phyloP scores from a whole-genome alignment of 2,888 invertebrate species.

The Pasiphila rectangulata region DNA sequence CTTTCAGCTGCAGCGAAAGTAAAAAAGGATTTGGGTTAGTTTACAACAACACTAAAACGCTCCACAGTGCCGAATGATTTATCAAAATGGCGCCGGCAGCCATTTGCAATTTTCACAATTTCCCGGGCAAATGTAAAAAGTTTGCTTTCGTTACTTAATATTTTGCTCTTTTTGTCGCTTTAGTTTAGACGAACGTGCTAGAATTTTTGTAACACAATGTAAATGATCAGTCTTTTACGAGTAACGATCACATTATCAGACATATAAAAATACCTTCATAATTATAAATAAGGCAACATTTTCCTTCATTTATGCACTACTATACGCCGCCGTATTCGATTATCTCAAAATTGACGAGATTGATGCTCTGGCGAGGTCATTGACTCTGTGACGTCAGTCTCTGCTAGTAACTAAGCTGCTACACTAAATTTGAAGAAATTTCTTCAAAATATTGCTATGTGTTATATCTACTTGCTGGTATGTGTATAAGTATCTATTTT shows the following conservation, averaged over 20 bases:
- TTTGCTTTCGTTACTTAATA: constrained; percentile 2
- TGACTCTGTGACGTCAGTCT: constrained; percentile 9
- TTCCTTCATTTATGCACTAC: too few species aligned
- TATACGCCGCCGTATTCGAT: constrained; percentile 31
- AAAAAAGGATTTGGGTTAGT: constrained; percentile 11
- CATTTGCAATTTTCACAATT: constrained; percentile 27
- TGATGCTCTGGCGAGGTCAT: constrained; percentile 24
- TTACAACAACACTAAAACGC: constrained; percentile 8
- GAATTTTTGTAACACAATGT: too few species aligned
- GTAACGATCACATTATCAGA: too few species aligned
- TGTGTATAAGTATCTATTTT: too few species aligned
- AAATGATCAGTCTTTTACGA: too few species aligned
- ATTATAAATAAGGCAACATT: too few species aligned
- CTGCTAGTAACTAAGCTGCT: neutral
- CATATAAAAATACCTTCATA: too few species aligned
- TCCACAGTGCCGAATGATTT: constrained; percentile 11
- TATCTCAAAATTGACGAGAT: constrained; percentile 29
- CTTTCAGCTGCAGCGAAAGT: neutral
- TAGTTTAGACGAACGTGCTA: neutral
- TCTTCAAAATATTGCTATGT: too few species aligned
- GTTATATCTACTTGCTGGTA: too few species aligned
- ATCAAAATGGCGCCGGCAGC: constrained; percentile 21
- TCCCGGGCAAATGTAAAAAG: constrained; percentile 11
- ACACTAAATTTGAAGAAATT: too few species aligned
- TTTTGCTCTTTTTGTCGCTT: neutral